These are phyloP conservation scores for Danaus plexippus DNA, from an alignment of 1,140 invertebrate genomes.

Conservation along the genomic window DNA sequence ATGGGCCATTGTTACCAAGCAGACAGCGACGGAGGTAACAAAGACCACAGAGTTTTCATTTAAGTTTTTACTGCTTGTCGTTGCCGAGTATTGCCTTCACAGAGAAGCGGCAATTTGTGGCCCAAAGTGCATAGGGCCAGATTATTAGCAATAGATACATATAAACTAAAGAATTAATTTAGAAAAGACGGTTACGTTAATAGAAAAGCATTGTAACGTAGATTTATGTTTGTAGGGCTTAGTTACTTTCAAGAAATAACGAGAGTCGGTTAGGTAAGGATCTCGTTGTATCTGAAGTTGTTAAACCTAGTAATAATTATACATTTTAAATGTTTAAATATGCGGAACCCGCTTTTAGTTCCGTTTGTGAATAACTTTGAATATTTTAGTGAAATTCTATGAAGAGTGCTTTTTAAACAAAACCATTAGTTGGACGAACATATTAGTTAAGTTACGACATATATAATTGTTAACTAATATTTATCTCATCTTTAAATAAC, in stretches of 20 bases:
- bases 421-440: no score
- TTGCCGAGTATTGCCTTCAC: constrained; percentile 24
- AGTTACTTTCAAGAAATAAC: constrained; percentile 6
- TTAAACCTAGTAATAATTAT: not conserved
- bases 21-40: constrained; percentile 20
- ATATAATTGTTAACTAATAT: no score
- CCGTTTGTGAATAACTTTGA: not conserved
- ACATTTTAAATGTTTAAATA: constrained; percentile 7
- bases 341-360: constrained; percentile 3
- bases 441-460: no score
- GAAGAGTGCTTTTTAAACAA: no score
- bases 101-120: constrained; percentile 39
- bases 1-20: constrained; percentile 23
- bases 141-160: constrained; percentile 18
- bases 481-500: no score
- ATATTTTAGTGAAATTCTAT: no score
- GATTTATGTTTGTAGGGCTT: constrained; percentile 20
- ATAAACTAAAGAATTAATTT: constrained; percentile 30
- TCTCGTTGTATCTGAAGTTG: no score
- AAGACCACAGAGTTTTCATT: constrained; percentile 39
- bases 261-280: not conserved
- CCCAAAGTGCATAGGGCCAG: constrained; percentile 27
- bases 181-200: constrained; percentile 25
- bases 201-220: constrained; percentile 34
- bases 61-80: constrained; percentile 36